phyloP scores from a whole-genome alignment of 1,140 invertebrate genomes.

The Hestina assimilis region DNA sequence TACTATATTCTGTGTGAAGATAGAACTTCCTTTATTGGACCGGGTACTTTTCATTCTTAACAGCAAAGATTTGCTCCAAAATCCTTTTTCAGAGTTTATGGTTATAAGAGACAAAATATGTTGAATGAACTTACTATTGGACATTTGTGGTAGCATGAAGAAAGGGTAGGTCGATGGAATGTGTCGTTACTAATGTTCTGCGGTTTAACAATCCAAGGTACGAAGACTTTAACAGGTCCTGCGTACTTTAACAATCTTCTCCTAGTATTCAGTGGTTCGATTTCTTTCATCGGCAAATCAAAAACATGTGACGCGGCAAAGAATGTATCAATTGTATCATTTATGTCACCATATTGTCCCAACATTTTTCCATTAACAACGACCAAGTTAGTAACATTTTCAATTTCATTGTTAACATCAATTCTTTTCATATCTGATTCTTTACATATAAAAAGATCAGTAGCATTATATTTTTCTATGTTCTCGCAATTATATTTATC shows the following conservation, averaged over 20 bases:
- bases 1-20: no score
- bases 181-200: conserved; percentile 46
- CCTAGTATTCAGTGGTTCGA: conserved; percentile 35
- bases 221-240: conserved; percentile 50
- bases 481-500: conserved; percentile 43
- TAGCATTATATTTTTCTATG: conserved; percentile 31
- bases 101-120: no score
- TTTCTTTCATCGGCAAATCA: conserved; percentile 50
- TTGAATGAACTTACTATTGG: conserved; percentile 53
- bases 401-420: conserved; percentile 1
- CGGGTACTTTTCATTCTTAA: no score
- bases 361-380: conserved; percentile 43
- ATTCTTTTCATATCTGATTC: not conserved
- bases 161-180: conserved; percentile 47
- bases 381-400: conserved; percentile 38
- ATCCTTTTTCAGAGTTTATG: no score
- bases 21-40: no score
- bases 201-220: conserved; percentile 47
- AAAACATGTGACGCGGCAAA: conserved; percentile 56
- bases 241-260: conserved; percentile 39
- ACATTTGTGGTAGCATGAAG: conserved; percentile 61
- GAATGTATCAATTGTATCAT: conserved; percentile 54
- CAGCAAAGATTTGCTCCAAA: no score
- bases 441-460: conserved; percentile 50
- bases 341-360: conserved; percentile 38